Base-by-base conservation (phyloP, 2,797 vertebrate genomes). In the Prunella strophiata region DNA sequence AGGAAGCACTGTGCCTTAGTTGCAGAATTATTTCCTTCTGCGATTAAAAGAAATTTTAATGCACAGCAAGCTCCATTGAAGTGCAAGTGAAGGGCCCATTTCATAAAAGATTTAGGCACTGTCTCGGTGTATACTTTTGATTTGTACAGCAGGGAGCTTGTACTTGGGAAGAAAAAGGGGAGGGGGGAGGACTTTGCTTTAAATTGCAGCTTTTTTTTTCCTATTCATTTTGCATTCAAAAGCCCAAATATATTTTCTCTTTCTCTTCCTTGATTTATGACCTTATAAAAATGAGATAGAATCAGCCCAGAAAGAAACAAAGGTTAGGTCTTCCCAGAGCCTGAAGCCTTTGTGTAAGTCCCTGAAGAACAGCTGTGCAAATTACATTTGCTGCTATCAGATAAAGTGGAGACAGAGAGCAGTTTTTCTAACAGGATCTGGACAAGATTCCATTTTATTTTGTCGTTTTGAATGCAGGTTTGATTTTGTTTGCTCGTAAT, bases 321-420 rank as follows among this genome's bases (percentile, higher is more conserved):
- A 90, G 95, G 85, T 95, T 92, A 96, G 90, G 81, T 93, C 68
- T 73, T 97, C 91, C 83, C 80, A 75, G 85, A 91, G 82, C 95
- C 95, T 80, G 74, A 96, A 96, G 86, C 89, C 65, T 94, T 96
- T 94, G 88, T 96, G 67, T 78, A 83, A 96, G 93, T 97, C 95
- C 94, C 93, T 91, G 76, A 82, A 94, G 91, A 96, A 89, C 94
- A 78, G 23, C 96, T 96, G 61, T 84, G 96, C 94, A 97, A 97
- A 98, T 97, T 97, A 95, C 91, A 89, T 97, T 97, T 94, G 70
- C 79, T 80, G 76, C 95, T 88, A 92, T 91, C 89, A 61, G 66
- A 81, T 94, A 45, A 96, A 96, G 92, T 84, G 87, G 92, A 97
- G 94, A 58, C 43, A 62, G 84, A 73, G 55, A 91, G 73, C 74